Evolutionary conservation across 1,140 invertebrate genomes (phyloP).

Genomic region (Drosophila kanapiae): DNA sequence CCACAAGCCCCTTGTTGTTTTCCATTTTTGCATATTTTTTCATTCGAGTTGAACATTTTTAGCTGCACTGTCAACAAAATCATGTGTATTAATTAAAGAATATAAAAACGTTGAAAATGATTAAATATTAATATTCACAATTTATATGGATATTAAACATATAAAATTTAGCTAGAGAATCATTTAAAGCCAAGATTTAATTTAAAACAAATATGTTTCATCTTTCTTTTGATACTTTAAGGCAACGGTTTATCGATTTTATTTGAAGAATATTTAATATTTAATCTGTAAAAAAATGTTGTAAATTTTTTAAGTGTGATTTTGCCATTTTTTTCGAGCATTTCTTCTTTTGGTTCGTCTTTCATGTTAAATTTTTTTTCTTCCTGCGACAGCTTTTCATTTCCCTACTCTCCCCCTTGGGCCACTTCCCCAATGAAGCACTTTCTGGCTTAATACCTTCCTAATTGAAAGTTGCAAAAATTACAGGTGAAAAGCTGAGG

Average conservation of each 20-base stretch:
- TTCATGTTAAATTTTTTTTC: conserved; percentile 31
- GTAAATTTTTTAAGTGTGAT: too few species aligned
- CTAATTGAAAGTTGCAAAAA: conserved; percentile 84
- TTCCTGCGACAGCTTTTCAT: conserved; percentile 55
- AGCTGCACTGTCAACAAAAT: conserved; percentile 7
- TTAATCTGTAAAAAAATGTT: too few species aligned
- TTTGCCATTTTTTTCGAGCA: conserved; percentile 6
- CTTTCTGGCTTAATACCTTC: conserved; percentile 83
- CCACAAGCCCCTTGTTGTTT: conserved; percentile 17
- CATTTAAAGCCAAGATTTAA: too few species aligned
- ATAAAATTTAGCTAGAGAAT: too few species aligned
- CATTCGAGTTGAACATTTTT: conserved; percentile 32
- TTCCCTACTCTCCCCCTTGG: conserved; percentile 14
- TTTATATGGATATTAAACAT: too few species aligned
- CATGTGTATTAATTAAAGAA: background rate
- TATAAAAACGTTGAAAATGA: too few species aligned
- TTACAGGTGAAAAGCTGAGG: conserved; percentile 62
- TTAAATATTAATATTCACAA: too few species aligned
- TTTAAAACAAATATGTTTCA: too few species aligned
- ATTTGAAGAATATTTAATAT: too few species aligned
- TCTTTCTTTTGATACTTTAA: too few species aligned
- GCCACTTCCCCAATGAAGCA: conserved; percentile 59
- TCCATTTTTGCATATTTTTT: conserved; percentile 11
- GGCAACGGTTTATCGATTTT: too few species aligned
- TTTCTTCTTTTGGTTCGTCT: conserved; percentile 25